Evolutionary conservation across 2,113 vertebrate genomes (phyloP).

Genomic region (Tupaia tana): DNA sequence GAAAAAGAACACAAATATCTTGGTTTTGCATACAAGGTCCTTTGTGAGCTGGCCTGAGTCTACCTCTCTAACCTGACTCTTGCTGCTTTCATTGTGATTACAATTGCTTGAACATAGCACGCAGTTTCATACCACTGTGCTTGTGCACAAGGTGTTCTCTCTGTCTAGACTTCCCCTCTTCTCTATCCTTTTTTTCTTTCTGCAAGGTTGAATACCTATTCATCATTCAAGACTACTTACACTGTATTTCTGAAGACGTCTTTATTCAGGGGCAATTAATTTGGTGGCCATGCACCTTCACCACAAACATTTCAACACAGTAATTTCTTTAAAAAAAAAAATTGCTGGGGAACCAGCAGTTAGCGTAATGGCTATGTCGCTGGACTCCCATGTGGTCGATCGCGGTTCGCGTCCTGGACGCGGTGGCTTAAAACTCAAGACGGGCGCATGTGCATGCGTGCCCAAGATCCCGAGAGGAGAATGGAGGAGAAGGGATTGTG

Average conservation of each 20-base stretch:
- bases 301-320: neutral
- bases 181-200: neutral
- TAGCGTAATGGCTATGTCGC: too few relatives aligned
- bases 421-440: too few relatives aligned
- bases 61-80: neutral
- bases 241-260: neutral
- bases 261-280: neutral
- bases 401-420: too few relatives aligned
- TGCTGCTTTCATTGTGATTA: neutral
- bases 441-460: too few relatives aligned
- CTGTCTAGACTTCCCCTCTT: rapidly evolving
- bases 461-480: too few relatives aligned
- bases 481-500: too few relatives aligned
- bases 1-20: neutral
- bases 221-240: neutral
- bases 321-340: neutral
- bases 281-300: neutral
- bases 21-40: neutral
- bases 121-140: neutral
- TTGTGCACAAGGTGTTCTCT: neutral
- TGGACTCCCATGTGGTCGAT: too few relatives aligned
- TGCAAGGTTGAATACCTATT: neutral
- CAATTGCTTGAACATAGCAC: neutral
- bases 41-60: neutral
- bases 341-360: too few relatives aligned